Percentiles rank a stretch among this genome's conserved stretches.
phyloP scores from a whole-genome alignment of 2,797 vertebrate genomes.

The Calcarius lapponicus region DNA sequence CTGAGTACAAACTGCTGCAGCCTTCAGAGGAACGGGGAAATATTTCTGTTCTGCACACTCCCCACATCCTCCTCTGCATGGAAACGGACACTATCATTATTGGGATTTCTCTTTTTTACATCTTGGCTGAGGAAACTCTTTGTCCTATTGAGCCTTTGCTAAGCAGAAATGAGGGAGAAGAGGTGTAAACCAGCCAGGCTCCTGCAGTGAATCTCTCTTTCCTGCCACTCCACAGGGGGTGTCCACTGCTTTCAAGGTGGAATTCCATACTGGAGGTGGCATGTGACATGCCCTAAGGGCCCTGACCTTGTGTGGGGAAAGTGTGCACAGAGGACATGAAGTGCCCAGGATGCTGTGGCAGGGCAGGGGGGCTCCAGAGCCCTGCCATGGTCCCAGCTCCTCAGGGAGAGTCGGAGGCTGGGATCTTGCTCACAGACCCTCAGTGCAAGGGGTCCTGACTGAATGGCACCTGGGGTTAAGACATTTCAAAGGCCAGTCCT shows the following conservation, averaged over 20 bases:
- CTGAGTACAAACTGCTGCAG: constrained; percentile 55
- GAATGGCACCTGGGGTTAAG: not conserved
- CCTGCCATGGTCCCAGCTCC: not conserved
- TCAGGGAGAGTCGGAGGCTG: not conserved
- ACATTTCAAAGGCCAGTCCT: not conserved
- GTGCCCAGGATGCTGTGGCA: accelerated
- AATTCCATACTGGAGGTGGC: not conserved
- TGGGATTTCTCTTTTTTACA: constrained; percentile 8
- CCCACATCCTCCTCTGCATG: constrained; percentile 68
- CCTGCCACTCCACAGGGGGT: not conserved
- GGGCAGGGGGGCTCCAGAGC: not conserved
- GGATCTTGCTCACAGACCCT: not conserved
- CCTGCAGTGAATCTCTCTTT: not conserved
- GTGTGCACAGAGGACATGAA: accelerated
- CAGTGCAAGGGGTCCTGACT: not conserved
- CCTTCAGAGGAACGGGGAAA: constrained; percentile 51
- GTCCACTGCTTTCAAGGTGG: not conserved
- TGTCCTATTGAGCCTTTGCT: constrained; percentile 2
- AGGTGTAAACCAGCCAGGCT: not conserved
- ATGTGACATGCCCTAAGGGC: not conserved
- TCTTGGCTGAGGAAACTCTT: not conserved
- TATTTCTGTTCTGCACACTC: constrained; percentile 63
- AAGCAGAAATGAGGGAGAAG: constrained; percentile 3
- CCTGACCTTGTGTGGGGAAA: not conserved
- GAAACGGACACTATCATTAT: constrained; percentile 67